phyloP scores from a whole-genome alignment of 2,888 invertebrate genomes.

The Diogma glabrata region DNA sequence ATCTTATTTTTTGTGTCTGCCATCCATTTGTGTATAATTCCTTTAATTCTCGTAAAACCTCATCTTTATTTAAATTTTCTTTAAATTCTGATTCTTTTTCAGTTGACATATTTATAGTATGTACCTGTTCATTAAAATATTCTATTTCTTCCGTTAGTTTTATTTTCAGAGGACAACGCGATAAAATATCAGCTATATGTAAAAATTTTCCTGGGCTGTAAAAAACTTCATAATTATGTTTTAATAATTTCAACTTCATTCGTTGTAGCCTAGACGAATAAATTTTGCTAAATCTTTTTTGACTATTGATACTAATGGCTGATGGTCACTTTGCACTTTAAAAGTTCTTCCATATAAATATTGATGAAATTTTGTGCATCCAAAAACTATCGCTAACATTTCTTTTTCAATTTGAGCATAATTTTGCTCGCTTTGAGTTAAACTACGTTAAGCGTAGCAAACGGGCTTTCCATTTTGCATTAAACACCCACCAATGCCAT shows the following conservation, averaged over 20 bases:
- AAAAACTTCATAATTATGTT: conserved; percentile 8
- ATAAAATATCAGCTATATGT: too few relatives aligned
- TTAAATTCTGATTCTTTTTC: not conserved
- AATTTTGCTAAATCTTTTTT: conserved; percentile 16
- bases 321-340: conserved; percentile 20
- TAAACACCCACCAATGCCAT: conserved; percentile 12
- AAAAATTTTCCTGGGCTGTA: conserved; percentile 11
- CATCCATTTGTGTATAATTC: not conserved
- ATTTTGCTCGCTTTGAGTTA: conserved; percentile 21
- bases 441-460: conserved; percentile 20
- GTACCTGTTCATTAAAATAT: not conserved
- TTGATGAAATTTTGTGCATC: conserved; percentile 14
- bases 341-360: conserved; percentile 18
- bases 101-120: not conserved
- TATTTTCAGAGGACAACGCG: too few relatives aligned
- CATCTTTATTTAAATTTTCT: not conserved
- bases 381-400: conserved; percentile 12
- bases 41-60: not conserved
- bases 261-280: conserved; percentile 16
- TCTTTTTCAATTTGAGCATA: conserved; percentile 17
- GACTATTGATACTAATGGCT: conserved; percentile 17
- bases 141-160: not conserved
- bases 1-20: not conserved
- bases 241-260: conserved; percentile 10
- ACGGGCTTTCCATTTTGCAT: conserved; percentile 12